A percentile compares a stretch with the other conserved stretches of the same genome.
These are phyloP conservation scores for Muscicapa adusta DNA, from an alignment of 2,113 vertebrate species.

Conservation along the genomic window DNA sequence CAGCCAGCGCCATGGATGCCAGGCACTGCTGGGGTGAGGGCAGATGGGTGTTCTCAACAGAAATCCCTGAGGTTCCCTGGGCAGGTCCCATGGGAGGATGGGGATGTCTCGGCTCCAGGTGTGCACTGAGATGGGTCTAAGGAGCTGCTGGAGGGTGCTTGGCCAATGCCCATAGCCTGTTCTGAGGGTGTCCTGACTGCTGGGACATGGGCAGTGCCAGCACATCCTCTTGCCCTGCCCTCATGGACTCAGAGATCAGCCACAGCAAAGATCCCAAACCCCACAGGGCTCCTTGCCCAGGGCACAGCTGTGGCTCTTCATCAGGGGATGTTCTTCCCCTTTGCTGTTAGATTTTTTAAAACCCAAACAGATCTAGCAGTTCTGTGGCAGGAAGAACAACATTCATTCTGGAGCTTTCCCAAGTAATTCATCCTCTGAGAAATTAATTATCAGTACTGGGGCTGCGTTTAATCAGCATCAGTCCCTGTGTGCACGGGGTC, in stretches of 20 bases:
- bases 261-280: background rate
- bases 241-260: background rate
- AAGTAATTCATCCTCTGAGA: conserved; percentile 33
- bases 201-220: background rate
- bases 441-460: conserved; percentile 34
- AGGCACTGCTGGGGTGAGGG: background rate
- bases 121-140: background rate
- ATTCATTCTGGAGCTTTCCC: background rate
- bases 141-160: background rate
- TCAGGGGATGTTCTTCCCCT: background rate
- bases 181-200: background rate
- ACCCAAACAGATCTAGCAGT: background rate
- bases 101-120: background rate
- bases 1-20: fast-evolving
- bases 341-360: background rate
- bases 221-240: background rate
- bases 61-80: background rate
- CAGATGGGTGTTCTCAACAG: fast-evolving
- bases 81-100: background rate
- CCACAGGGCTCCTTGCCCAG: fast-evolving
- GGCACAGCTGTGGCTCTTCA: fast-evolving
- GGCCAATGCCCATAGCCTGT: background rate
- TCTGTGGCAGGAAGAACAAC: background rate
- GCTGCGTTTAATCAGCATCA: conserved; percentile 25
- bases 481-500: background rate